Percentiles rank a stretch among this genome's conserved stretches.
Evolutionary conservation across 2,888 invertebrate genomes (phyloP).

Genomic region (Ophioninae sp.): DNA sequence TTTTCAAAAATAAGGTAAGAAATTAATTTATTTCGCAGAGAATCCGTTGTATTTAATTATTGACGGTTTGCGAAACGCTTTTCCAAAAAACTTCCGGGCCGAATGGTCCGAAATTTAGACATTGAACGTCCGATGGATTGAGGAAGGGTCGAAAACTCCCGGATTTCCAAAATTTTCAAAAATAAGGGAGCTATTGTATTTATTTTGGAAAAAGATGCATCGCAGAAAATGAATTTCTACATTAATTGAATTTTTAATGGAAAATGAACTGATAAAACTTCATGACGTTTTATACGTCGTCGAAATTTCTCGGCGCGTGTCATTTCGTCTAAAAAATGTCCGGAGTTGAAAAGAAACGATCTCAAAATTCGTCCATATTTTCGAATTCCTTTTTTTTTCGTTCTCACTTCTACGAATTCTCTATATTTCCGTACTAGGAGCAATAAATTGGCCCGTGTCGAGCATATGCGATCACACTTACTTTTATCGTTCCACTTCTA

Average conservation of each 20-base stretch:
- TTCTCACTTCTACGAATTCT: not conserved
- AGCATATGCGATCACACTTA: constrained; percentile 6
- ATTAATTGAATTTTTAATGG: too few relatives aligned
- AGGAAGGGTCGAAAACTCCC: not conserved
- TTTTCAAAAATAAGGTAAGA: not conserved
- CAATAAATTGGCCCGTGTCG: constrained; percentile 10
- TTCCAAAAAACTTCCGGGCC: not conserved
- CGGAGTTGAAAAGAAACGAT: not conserved
- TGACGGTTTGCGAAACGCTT: not conserved
- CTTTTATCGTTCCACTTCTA: constrained; percentile 1
- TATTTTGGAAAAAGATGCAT: too few relatives aligned
- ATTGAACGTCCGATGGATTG: not conserved
- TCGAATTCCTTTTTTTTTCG: not conserved
- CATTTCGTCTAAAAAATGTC: not conserved
- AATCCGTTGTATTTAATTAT: not conserved
- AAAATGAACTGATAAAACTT: too few relatives aligned
- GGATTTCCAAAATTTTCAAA: too few relatives aligned
- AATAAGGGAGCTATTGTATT: too few relatives aligned
- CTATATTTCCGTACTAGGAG: constrained; percentile 1
- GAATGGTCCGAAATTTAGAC: not conserved
- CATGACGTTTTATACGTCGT: not conserved
- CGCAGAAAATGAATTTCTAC: too few relatives aligned
- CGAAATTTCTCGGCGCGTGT: not conserved
- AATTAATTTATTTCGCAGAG: not conserved
- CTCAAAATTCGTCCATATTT: constrained; percentile 1